phyloP scores from a whole-genome alignment of 2,888 invertebrate genomes.

The Leptothorax acervorum region DNA sequence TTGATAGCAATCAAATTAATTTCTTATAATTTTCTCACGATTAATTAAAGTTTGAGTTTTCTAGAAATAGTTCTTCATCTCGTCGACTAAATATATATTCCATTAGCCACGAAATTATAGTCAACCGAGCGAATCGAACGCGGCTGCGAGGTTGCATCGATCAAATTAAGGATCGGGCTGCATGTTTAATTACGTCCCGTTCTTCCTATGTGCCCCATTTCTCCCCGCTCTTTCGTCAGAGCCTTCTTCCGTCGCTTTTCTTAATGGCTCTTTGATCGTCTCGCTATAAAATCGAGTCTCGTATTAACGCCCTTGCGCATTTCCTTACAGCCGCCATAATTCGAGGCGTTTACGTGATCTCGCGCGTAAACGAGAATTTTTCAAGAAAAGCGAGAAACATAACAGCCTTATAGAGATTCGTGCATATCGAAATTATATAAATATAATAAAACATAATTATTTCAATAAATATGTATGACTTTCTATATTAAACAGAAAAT shows the following conservation, averaged over 20 bases:
- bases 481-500: not conserved
- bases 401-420: not conserved
- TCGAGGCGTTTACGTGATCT: constrained; percentile 39
- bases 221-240: constrained; percentile 46
- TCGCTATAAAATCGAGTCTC: constrained; percentile 39
- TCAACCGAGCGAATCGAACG: constrained; percentile 52
- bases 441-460: not conserved
- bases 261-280: constrained; percentile 51
- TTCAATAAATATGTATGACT: not conserved
- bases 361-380: constrained; percentile 23
- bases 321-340: constrained; percentile 34
- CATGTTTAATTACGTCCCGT: constrained; percentile 65
- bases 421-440: not conserved
- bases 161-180: constrained; percentile 65
- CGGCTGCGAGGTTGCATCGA: constrained; percentile 55
- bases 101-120: constrained; percentile 61
- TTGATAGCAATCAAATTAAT: not conserved
- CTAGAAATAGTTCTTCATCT: not conserved
- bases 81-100: not conserved
- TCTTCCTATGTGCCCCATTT: constrained; percentile 41
- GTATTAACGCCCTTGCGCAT: constrained; percentile 47
- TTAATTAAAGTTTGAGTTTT: not conserved
- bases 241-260: constrained; percentile 34
- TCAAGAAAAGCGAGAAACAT: not conserved
- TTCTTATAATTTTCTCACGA: not conserved